These are phyloP conservation scores for Diarsia rubi DNA, from an alignment of 2,888 invertebrate genomes.

Conservation along the genomic window DNA sequence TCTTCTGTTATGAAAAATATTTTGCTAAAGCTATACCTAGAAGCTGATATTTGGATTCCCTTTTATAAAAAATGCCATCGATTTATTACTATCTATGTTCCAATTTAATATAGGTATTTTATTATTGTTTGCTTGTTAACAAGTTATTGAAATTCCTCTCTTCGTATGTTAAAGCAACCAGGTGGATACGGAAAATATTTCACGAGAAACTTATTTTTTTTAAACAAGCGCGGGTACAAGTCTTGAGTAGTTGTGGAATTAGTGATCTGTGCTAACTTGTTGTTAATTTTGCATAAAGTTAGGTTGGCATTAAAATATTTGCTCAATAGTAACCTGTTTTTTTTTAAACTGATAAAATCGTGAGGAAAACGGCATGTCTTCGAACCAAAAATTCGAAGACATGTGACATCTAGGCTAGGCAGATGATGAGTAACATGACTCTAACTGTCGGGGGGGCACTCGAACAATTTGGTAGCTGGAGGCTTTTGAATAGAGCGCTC, in stretches of 20 bases:
- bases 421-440: neutral
- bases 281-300: neutral
- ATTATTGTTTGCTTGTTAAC: neutral
- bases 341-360: too few relatives aligned
- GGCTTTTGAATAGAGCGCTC: neutral
- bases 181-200: neutral
- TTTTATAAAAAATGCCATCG: neutral
- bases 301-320: neutral
- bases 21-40: neutral
- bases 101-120: neutral
- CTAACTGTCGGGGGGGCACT: neutral
- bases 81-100: neutral
- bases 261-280: neutral
- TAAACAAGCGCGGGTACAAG: neutral
- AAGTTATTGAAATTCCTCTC: slow-evolving; percentile 15
- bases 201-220: neutral
- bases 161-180: neutral
- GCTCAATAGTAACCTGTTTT: neutral
- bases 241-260: neutral
- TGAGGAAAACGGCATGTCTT: too few relatives aligned
- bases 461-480: neutral
- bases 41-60: neutral
- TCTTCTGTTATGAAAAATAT: neutral
- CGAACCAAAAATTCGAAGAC: too few relatives aligned
- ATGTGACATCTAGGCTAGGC: too few relatives aligned